Evolutionary conservation across 2,888 invertebrate genomes (phyloP).

Genomic region (Aspidiotus destructor): DNA sequence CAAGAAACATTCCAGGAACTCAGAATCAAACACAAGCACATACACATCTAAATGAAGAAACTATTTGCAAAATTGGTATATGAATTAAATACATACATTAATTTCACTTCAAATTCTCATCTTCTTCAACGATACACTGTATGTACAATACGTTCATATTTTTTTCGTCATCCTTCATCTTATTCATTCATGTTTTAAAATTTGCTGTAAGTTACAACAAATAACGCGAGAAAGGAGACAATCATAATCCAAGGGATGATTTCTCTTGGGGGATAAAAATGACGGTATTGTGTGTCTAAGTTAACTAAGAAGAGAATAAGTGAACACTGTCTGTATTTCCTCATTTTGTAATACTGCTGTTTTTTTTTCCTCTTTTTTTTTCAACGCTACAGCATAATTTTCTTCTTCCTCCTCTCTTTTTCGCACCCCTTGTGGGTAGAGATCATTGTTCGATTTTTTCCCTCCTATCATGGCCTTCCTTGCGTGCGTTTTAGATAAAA

Average conservation of each 20-base stretch:
- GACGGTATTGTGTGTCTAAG: slow-evolving; percentile 6
- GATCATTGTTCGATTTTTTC: neutral
- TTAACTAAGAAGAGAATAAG: slow-evolving; percentile 13
- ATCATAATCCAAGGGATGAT: slow-evolving; percentile 32
- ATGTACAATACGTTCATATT: neutral
- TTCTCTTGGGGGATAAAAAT: slow-evolving; percentile 31
- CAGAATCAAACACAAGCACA: too few relatives aligned
- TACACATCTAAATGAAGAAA: too few relatives aligned
- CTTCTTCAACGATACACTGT: too few relatives aligned
- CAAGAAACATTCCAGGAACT: too few relatives aligned
- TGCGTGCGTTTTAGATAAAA: too few relatives aligned
- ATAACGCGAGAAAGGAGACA: slow-evolving; percentile 12
- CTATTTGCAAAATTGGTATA: too few relatives aligned
- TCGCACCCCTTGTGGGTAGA: neutral
- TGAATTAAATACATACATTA: too few relatives aligned
- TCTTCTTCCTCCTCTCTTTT: neutral
- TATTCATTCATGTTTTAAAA: slow-evolving; percentile 1
- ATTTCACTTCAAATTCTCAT: too few relatives aligned
- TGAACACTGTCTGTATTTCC: slow-evolving; percentile 25
- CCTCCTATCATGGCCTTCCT: too few relatives aligned
- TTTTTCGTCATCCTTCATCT: neutral
- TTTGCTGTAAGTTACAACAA: slow-evolving; percentile 29
- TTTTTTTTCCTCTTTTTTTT: slow-evolving; percentile 18
- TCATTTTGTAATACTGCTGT: slow-evolving; percentile 15
- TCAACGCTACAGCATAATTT: slow-evolving; percentile 10